Evolutionary conservation across 2,113 vertebrate species (phyloP), one percentile per base, ranked within the genome.

Genomic region (Xyrauchen texanus): DNA sequence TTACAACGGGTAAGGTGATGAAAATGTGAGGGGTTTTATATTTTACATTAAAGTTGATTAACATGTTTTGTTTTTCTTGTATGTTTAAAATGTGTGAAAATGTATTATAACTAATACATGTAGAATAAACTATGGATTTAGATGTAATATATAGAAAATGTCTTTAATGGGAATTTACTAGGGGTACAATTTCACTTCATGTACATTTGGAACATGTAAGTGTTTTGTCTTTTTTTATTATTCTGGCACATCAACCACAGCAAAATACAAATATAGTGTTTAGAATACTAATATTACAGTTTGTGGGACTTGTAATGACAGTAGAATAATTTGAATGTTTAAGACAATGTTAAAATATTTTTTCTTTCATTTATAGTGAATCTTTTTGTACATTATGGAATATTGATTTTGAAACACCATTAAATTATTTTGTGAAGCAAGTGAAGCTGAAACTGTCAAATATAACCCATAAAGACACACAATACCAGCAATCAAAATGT

Each of bases 401-500:
- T 87, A 85, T 85, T 51, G 7, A 85, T 64, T 81, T 86, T 58
- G 42, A 84, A 84, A 60, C 66, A 11, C 68, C 76, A 92, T 90
- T 92, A 93, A 91, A 92, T 92, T 89, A 90, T 89, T 90, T 88
- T 86, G 84, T n/a, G n/a, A n/a, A n/a, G 86, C 81, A 87, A 80
- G 77, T 76, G 68, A 85, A 85, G 70, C 69, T 76, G 80, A 73
- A 47, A 72, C 78, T 83, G 49, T 79, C 12, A 49, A 21, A 49
- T 10, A 52, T 34, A 34, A 34, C 3, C 21, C 21, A 34, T 49
- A 49, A 49, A 49, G 47, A 49, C 47, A 49, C 21, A 34, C 21
- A 1, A 34, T 34, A 34, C 21, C 21, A 34, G 21, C 21, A 34
- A 34, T 1, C 21, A 34, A 34, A 34, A 34, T 34, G 21, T 34